These are phyloP conservation scores for Pterostichus madidus DNA, from an alignment of 2,888 invertebrate species.

Conservation along the genomic window DNA sequence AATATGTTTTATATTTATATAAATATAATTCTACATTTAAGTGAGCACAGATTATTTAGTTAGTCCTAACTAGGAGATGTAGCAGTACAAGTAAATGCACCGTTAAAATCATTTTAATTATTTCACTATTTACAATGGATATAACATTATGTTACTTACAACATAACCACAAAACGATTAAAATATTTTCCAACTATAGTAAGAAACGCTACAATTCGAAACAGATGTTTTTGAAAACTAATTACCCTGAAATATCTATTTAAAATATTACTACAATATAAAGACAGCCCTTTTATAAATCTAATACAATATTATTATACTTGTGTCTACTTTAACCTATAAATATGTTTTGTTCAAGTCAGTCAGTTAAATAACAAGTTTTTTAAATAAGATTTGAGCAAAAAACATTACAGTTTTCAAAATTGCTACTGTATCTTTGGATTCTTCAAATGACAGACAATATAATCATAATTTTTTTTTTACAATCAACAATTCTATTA, in stretches of 20 bases:
- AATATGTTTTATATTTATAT: conserved; percentile 33
- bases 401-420: neutral
- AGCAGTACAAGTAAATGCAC: conserved; percentile 15
- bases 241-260: conserved; percentile 16
- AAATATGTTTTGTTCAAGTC: neutral
- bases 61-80: neutral
- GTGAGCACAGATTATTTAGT: conserved; percentile 30
- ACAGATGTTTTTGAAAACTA: neutral
- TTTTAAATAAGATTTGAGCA: neutral
- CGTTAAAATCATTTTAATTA: conserved; percentile 2
- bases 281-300: neutral
- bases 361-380: neutral
- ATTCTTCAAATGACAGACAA: neutral
- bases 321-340: neutral
- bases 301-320: neutral
- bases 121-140: too few relatives aligned
- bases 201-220: too few relatives aligned
- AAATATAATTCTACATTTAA: conserved; percentile 4
- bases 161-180: neutral
- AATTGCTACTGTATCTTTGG: too few relatives aligned
- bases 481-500: neutral
- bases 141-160: too few relatives aligned
- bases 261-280: conserved; percentile 1
- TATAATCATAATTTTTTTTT: neutral
- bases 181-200: neutral